Evolutionary conservation across 1,140 invertebrate genomes (phyloP).

Genomic region (Oncopeltus fasciatus): DNA sequence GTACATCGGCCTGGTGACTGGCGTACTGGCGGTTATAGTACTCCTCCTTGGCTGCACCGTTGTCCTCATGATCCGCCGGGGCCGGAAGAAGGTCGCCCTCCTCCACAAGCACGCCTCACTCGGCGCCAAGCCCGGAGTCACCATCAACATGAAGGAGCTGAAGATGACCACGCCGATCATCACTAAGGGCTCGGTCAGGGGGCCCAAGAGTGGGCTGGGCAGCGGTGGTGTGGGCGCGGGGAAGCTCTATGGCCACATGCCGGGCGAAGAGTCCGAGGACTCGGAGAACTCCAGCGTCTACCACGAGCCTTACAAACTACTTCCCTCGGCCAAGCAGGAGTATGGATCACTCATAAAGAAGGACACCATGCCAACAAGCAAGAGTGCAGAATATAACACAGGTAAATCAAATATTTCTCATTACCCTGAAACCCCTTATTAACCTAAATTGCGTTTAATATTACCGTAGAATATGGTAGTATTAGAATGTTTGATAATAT

Average conservation of each 20-base stretch:
- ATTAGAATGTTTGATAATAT: too few relatives aligned
- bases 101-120: slow-evolving; percentile 51
- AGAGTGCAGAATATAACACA: slow-evolving; percentile 36
- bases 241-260: slow-evolving; percentile 32
- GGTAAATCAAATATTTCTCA: too few relatives aligned
- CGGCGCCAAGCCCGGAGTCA: slow-evolving; percentile 34
- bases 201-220: slow-evolving; percentile 36
- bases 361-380: slow-evolving; percentile 33
- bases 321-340: slow-evolving; percentile 35
- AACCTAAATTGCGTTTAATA: too few relatives aligned
- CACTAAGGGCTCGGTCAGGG: slow-evolving; percentile 37
- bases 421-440: too few relatives aligned
- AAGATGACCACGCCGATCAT: slow-evolving; percentile 43
- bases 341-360: slow-evolving; percentile 38
- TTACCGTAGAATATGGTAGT: too few relatives aligned
- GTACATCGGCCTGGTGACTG: slow-evolving; percentile 66
- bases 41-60: slow-evolving; percentile 50
- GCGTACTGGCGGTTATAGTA: slow-evolving; percentile 53
- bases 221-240: slow-evolving; percentile 32
- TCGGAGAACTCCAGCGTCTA: slow-evolving; percentile 42
- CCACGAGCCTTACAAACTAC: slow-evolving; percentile 44
- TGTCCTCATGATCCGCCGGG: slow-evolving; percentile 52
- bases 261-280: slow-evolving; percentile 39
- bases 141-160: slow-evolving; percentile 51
- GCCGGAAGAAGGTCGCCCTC: slow-evolving; percentile 48